phyloP scores from a whole-genome alignment of 2,888 invertebrate species.

The Toxonevra muliebris region DNA sequence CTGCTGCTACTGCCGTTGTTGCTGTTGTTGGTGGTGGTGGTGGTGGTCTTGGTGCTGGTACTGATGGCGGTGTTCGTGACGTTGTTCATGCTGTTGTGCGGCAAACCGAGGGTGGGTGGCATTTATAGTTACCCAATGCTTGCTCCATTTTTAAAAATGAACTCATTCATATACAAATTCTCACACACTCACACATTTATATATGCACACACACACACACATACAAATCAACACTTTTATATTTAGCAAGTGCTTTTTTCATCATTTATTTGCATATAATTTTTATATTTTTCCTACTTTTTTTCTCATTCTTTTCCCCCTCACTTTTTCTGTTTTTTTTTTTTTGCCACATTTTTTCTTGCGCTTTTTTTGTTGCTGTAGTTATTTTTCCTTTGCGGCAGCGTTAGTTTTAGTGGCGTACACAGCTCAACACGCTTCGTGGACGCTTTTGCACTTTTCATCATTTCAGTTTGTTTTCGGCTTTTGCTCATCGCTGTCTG shows the following conservation, averaged over 20 bases:
- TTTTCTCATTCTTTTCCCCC: neutral
- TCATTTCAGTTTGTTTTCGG: constrained; percentile 35
- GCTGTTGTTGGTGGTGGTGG: neutral
- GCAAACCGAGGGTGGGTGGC: constrained; percentile 31
- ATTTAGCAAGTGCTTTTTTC: constrained; percentile 5
- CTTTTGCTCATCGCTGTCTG: constrained; percentile 25
- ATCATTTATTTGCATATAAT: constrained; percentile 9
- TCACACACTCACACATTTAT: neutral
- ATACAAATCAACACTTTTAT: neutral
- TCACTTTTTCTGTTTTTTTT: constrained; percentile 7
- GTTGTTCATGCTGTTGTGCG: constrained; percentile 27
- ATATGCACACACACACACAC: constrained; percentile 18
- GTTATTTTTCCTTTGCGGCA: constrained; percentile 5
- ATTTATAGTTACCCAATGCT: constrained; percentile 16
- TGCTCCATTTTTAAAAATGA: constrained; percentile 37
- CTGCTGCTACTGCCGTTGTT: too few species aligned
- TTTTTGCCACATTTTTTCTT: constrained; percentile 15
- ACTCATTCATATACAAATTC: constrained; percentile 28
- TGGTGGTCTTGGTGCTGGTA: too few species aligned
- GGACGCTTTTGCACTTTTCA: constrained; percentile 29
- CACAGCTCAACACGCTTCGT: constrained; percentile 18
- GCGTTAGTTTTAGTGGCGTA: constrained; percentile 10
- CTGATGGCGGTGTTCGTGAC: constrained; percentile 43
- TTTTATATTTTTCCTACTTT: constrained; percentile 1
- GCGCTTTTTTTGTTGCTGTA: constrained; percentile 22